Conservation (phyloP, 2,113 vertebrate species). For the Athene noctua region DNA sequence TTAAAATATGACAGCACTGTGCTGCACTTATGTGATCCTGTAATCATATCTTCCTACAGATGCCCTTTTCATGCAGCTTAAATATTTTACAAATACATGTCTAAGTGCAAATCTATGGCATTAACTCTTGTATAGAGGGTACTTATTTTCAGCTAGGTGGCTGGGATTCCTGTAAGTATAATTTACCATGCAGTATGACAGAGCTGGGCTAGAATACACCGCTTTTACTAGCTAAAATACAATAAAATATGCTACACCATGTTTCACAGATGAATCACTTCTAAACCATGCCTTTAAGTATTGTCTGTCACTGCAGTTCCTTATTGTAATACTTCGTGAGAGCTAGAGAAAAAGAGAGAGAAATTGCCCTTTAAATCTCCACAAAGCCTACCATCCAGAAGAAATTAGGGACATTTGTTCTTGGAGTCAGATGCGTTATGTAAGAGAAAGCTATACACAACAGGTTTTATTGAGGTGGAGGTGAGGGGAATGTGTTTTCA, state of each 20-base stretch:
- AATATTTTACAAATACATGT: slow-evolving; percentile 68
- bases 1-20: neutral
- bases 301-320: slow-evolving; percentile 42
- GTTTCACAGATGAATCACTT: slow-evolving; percentile 55
- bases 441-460: neutral
- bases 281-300: slow-evolving; percentile 54
- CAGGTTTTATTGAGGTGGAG: slow-evolving; percentile 17
- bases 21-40: neutral
- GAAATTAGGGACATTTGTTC: slow-evolving; percentile 59
- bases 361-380: slow-evolving; percentile 62
- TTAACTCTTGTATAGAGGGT: slow-evolving; percentile 40
- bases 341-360: slow-evolving; percentile 32
- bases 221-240: slow-evolving; percentile 51
- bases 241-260: slow-evolving; percentile 51
- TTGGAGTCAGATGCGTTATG: slow-evolving; percentile 22
- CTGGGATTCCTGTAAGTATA: slow-evolving; percentile 46
- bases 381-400: slow-evolving; percentile 38
- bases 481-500: slow-evolving; percentile 17
- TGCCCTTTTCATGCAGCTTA: slow-evolving; percentile 30
- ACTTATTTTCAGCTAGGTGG: slow-evolving; percentile 46
- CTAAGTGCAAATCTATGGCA: slow-evolving; percentile 54
- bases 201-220: slow-evolving; percentile 25
- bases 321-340: slow-evolving; percentile 34
- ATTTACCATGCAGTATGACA: slow-evolving; percentile 46
- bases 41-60: slow-evolving; percentile 31